phyloP scores from a whole-genome alignment of 2,113 vertebrate species.

The Elaphurus davidianus region DNA sequence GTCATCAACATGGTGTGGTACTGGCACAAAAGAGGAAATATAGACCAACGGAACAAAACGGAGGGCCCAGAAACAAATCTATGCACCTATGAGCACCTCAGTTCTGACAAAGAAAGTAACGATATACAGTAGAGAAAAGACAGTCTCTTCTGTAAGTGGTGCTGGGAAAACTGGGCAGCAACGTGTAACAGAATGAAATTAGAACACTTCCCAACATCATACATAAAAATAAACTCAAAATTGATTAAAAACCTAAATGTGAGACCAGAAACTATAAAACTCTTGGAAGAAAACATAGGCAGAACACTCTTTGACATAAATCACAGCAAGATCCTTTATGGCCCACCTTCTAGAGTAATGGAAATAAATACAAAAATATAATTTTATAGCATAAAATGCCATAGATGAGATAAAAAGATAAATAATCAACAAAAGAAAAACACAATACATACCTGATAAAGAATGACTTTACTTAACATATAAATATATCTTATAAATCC shows the following conservation, averaged over 20 bases:
- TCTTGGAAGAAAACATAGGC: neutral
- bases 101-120: neutral
- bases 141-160: neutral
- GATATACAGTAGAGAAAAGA: neutral
- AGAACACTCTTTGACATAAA: neutral
- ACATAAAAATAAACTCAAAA: neutral
- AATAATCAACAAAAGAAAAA: neutral
- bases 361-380: neutral
- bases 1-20: neutral
- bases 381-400: neutral
- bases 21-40: neutral
- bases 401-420: neutral
- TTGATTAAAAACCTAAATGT: neutral
- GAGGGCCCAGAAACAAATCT: neutral
- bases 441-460: neutral
- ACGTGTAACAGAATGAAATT: neutral
- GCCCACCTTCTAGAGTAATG: neutral
- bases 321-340: neutral
- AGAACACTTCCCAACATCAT: neutral
- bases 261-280: neutral
- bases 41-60: neutral
- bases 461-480: neutral
- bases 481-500: neutral
- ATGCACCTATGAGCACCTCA: neutral
- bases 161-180: neutral